Evolutionary conservation across 2,113 vertebrate species (phyloP).

Genomic region (Meles meles): DNA sequence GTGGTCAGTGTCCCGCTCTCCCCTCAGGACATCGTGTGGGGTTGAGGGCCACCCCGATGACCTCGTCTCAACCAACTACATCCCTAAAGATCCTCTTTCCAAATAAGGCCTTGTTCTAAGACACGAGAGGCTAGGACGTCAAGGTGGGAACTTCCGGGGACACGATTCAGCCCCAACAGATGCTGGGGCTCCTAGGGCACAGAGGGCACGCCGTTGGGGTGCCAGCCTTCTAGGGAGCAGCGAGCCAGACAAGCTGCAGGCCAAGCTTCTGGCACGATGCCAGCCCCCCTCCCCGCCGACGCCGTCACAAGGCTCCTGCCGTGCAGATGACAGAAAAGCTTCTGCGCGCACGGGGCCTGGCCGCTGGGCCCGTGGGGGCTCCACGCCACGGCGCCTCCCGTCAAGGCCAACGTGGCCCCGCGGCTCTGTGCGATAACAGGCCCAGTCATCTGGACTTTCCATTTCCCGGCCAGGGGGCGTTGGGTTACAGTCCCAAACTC

Average conservation of each 20-base stretch:
- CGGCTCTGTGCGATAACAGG: conserved; percentile 31
- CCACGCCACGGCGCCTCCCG: neutral
- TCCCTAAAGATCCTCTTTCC: neutral
- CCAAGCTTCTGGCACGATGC: rapidly evolving
- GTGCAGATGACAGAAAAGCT: rapidly evolving
- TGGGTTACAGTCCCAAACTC: conserved; percentile 81
- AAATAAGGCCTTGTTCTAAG: neutral
- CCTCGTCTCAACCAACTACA: too few relatives aligned
- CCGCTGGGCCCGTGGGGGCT: rapidly evolving
- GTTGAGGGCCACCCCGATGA: rapidly evolving
- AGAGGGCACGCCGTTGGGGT: rapidly evolving
- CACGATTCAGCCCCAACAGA: neutral
- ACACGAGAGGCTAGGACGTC: too few relatives aligned
- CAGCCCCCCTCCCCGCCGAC: rapidly evolving
- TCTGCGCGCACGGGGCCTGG: rapidly evolving
- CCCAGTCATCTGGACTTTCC: conserved; percentile 82
- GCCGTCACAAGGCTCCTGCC: rapidly evolving
- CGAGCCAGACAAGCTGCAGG: rapidly evolving
- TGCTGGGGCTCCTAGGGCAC: rapidly evolving
- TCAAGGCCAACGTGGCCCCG: neutral
- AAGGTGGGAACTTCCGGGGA: neutral
- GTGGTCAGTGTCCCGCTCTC: rapidly evolving
- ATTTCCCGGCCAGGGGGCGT: conserved; percentile 72
- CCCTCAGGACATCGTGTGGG: neutral
- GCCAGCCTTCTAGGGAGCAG: rapidly evolving